Evolutionary conservation across 2,797 vertebrate species (phyloP).

Genomic region (Rhabdophis nuchalis): DNA sequence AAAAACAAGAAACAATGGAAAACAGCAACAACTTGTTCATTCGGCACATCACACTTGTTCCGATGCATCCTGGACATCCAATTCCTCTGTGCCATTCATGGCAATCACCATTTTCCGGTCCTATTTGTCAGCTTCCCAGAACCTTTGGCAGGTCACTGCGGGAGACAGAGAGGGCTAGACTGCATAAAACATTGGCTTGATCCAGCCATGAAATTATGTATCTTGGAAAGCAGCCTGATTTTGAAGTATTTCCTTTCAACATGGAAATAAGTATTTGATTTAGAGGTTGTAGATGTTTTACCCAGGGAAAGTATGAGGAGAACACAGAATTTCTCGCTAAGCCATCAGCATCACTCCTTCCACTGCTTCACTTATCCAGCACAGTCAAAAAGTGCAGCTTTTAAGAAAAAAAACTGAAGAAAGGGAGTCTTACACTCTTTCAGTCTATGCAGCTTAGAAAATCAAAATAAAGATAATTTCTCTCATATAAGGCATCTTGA

Average conservation of each 20-base stretch:
- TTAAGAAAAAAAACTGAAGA: background rate
- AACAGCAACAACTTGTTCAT: background rate
- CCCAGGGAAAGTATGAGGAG: background rate
- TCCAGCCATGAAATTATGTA: slow-evolving; percentile 17
- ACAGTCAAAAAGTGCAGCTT: background rate
- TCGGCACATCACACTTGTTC: background rate
- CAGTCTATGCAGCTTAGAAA: background rate
- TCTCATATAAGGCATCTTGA: background rate
- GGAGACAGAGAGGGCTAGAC: slow-evolving; percentile 12
- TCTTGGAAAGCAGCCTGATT: slow-evolving; percentile 11
- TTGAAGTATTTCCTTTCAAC: background rate
- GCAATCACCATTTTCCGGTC: background rate
- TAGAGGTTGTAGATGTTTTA: background rate
- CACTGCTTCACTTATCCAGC: background rate
- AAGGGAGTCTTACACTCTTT: background rate
- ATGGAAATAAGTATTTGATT: background rate
- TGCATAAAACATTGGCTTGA: background rate
- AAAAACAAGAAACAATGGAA: background rate
- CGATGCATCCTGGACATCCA: background rate
- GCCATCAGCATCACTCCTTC: background rate
- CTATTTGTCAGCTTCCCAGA: slow-evolving; percentile 7
- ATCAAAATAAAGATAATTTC: background rate
- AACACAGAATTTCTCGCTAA: slow-evolving; percentile 1
- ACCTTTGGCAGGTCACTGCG: background rate
- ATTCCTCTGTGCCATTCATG: background rate